Base-by-base conservation (phyloP, 2,113 vertebrate species). In the Elephas maximus region DNA sequence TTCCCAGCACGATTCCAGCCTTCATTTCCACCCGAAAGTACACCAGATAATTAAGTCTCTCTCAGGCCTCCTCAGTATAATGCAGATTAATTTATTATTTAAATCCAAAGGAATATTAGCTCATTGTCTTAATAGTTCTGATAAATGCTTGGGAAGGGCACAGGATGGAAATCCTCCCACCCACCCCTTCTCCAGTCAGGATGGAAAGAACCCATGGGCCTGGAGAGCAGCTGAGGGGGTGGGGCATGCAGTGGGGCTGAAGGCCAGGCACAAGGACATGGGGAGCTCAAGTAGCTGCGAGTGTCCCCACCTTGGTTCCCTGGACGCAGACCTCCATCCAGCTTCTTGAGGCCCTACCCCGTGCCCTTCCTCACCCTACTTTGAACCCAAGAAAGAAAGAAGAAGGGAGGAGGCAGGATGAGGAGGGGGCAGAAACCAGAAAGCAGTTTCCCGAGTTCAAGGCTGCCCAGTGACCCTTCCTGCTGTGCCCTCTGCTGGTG, bases 101-200 rank as follows among this genome's bases (percentile, higher is more conserved):
- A 97, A 97, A 96, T 98, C 96, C 98, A 97, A 97, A 97, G 97
- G 97, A 98, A 98, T 98, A 98, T 98, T 98, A 98, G 98, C 95
- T 96, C 67, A 96, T 98, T 97, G 97, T 97, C 93, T 97, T 93
- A 97, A 91, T 80, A 93, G 96, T 95, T 96, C 86, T 96, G 92
- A 96, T 96, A 96, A 97, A 96, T 93, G 93, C 83, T 81, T 65
- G n/a, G 30, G 69, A 26, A 37, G 74, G 67, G 21, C 24, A 41
- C 6, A n/a, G 33, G 91, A 88, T 82, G 53, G 84, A 78, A 92
- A 84, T 45, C 69, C 23, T 91, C 92, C 57, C 41, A 57, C 37
- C 79, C 17, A 8, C 80, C 65, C 48, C 8, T 86, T 96, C 90
- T 37, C 17, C 0, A 30, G 18, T 24, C 24, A 91, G 77, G 97